Evolutionary conservation across 2,113 vertebrate genomes (phyloP), one percentile per base, ranked within the genome.

Genomic region (Cebus imitator): DNA sequence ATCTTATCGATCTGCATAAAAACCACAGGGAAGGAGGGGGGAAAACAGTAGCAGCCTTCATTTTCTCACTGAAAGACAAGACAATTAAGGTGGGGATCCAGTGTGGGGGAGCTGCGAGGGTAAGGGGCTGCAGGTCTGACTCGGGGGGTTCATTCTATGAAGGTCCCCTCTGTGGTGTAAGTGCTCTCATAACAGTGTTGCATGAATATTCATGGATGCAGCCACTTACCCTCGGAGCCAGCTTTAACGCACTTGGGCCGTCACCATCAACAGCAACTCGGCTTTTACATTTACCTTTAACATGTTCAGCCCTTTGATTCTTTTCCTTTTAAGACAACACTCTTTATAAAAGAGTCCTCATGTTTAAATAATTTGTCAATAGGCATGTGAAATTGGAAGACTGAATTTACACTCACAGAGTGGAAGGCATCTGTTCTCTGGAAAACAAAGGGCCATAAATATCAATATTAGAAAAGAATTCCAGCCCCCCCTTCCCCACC

Each of bases 361-460:
- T 14, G 40, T 80, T 89, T 80, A 21, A 84, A 50, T 96, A 64
- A 86, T 88, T 89, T 91, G 89, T 48, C 17, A 32, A 32, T 17
- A 30, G 13, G 32, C 72, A 43, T 20, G 32, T 37, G 17, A 58
- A 87, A 82, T 20, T 4, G 40, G 66, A 78, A 48, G 55, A 25
- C 48, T 66, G 73, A 50, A 82, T 91, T 45, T 80, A 35, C 48
- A n/a, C 73, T 64, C 66, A 23, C 86, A 32, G 30, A 37, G 52
- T 37, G 23, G 37, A 78, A 89, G 58, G 30, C 79, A 57, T 87
- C 86, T 84, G 87, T 80, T 89, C 72, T 87, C 32, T 0, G 66
- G 81, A 70, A 84, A 84, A 97, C 94, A 98, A 96, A 96, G 95
- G 75, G 73, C 48, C 43, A 50, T 96, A 97, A 97, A 97, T 73